Base-by-base conservation (phyloP, 2,888 invertebrate species). In the Clitarchus hookeri region DNA sequence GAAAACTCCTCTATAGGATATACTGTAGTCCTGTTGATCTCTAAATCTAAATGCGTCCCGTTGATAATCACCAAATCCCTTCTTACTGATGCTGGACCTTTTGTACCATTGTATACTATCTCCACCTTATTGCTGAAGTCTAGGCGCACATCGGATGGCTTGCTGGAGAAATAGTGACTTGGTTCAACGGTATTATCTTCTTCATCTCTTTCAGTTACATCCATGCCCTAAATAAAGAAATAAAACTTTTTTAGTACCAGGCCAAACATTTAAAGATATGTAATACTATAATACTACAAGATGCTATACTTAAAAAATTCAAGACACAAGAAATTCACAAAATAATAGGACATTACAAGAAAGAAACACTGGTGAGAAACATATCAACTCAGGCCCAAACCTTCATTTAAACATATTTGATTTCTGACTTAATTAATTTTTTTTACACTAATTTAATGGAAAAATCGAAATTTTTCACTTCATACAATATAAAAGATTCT, bases 11-110 rank as follows among this genome's bases (percentile, higher is more conserved):
- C 65, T 65, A 65, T 65, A 9, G 65, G 65, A 23, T 65, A 65
- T n/a, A 65, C 65, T 65, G 65, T 65, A 65, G 65, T 65, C 65
- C 65, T 65, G 65, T 65, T 65, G 11, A 65, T 65, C 82, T 82
- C 82, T 36, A 82, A 82, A 44, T 82, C 82, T 23, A 82, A 12
- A 25, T 82, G 27, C 6, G 82, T 82, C 12, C 82, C 82, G 19
- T 82, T 82, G 19, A 36, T 44, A 82, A 82, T 25, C 19, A 44
- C 44, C 19, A 82, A 36, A 44, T 82, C 82, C 12, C 82, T 44
- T 44, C 27, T 82, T 36, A 82, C 44, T 16, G 82, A 82, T 9
- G 27, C 44, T 36, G 82, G 82, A 16, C 82, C 44, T 44, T 13
- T 36, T 27, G 82, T 36, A 82, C 36, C 82, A 27, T 82, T 82